Base-by-base conservation (phyloP, 2,888 invertebrate species). In the Heliconius sara region DNA sequence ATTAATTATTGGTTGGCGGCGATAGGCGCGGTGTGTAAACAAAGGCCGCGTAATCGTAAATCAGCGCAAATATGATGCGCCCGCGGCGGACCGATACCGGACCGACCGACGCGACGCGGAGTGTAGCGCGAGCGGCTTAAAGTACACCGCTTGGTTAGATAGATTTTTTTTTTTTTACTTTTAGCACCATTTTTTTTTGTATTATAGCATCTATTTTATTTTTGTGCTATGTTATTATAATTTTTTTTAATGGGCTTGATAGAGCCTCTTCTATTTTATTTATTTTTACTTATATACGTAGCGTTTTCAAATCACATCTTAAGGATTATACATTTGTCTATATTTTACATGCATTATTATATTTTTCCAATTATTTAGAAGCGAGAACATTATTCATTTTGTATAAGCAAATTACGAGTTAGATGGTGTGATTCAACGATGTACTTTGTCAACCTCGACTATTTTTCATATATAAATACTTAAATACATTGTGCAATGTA, bases 41-140 rank as follows among this genome's bases (percentile, higher is more conserved):
- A 90, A 89, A 89, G 85, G 85, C 70, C 80, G 85, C 84, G 85
- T 83, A 77, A 67, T 83, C 81, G 88, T 89, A 89, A 89, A 89
- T 89, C 89, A 85, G 81, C 27, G 78, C 78, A 73, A 80, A 80
- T 80, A 81, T 75, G 78, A 79, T 81, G 77, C 79, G 83, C 83
- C 82, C 67, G 82, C 77, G 83, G 82, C 83, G 66, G 78, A 34
- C 60, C 39, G 60, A 25, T 79, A 80, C 83, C 78, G 66, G 80
- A 13, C 68, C 68, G 39, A 47, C 52, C 52, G 52, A 52, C 52
- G 22, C 52, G 52, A 43, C 27, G 19, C 27, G 65, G n/a, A 12
- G 60, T 22, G n/a, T 60, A 60, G 60, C n/a, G 60, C 60, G 60
- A 73, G 73, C 63, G 60, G 79, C 79, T 73, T 30, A n/a, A 43